Evolutionary conservation across 2,888 invertebrate genomes (phyloP).

Genomic region (Lacanobia oleracea): DNA sequence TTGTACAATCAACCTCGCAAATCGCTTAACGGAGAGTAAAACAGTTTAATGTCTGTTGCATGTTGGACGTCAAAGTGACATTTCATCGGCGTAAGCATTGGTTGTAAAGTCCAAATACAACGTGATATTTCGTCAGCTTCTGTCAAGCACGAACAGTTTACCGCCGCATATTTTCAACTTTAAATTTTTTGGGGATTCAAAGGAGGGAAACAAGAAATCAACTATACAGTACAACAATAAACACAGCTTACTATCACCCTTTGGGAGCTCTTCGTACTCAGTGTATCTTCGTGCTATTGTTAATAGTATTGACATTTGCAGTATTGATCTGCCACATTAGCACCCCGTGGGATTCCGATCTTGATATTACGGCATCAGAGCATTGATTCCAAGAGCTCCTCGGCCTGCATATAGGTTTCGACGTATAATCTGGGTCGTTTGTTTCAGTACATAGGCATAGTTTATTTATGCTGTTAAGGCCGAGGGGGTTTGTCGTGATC

Average conservation of each 20-base stretch:
- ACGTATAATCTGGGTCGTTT: constrained; percentile 32
- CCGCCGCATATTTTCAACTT: too few relatives aligned
- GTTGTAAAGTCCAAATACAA: too few relatives aligned
- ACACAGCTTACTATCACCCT: not conserved
- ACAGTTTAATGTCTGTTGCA: too few relatives aligned
- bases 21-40: too few relatives aligned
- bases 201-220: not conserved
- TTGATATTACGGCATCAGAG: constrained; percentile 37
- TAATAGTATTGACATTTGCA: constrained; percentile 50
- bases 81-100: too few relatives aligned
- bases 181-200: not conserved
- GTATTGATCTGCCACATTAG: constrained; percentile 47
- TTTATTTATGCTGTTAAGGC: not conserved
- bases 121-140: too few relatives aligned
- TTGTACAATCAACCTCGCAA: too few relatives aligned
- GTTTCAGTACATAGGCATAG: not conserved
- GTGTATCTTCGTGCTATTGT: constrained; percentile 50
- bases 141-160: too few relatives aligned
- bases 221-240: not conserved
- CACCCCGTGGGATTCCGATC: constrained; percentile 41
- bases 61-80: too few relatives aligned
- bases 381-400: constrained; percentile 19
- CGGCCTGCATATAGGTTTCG: constrained; percentile 1
- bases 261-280: constrained; percentile 41
- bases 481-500: not conserved